These are phyloP conservation scores for Plagodis pulveraria DNA, from an alignment of 2,888 invertebrate genomes.

Conservation along the genomic window DNA sequence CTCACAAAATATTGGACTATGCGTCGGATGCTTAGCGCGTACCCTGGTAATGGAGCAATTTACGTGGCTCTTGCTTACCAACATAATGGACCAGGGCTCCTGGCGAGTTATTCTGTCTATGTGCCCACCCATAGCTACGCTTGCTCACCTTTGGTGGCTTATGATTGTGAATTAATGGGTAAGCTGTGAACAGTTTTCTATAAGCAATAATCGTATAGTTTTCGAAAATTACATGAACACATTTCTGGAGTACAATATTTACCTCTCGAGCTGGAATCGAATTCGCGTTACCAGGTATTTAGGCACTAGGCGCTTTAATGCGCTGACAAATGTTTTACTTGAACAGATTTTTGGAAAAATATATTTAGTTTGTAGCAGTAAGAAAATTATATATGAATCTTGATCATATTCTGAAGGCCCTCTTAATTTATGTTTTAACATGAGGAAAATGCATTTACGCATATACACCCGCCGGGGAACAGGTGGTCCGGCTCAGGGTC, in stretches of 20 bases:
- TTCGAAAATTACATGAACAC: background rate
- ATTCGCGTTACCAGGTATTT: no score
- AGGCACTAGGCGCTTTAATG: no score
- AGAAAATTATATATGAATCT: no score
- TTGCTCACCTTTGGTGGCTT: constrained; percentile 80
- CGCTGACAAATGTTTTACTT: no score
- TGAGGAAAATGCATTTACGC: no score
- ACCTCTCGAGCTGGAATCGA: no score
- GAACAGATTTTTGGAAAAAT: no score
- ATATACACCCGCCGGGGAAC: no score
- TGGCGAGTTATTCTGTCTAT: constrained; percentile 83
- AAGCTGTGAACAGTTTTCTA: constrained; percentile 42
- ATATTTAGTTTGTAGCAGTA: no score
- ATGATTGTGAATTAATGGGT: constrained; percentile 84
- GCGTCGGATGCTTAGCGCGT: constrained; percentile 83
- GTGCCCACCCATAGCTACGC: constrained; percentile 88
- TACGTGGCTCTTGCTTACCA: constrained; percentile 81
- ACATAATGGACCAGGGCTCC: background rate
- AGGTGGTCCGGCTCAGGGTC: no score
- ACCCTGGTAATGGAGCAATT: constrained; percentile 86
- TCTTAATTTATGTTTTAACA: no score
- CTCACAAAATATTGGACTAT: constrained; percentile 37
- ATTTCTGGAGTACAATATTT: background rate
- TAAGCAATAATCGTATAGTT: no score
- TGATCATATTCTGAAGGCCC: background rate